Percentiles rank a stretch among this genome's conserved stretches.
These are phyloP conservation scores for Helicoverpa assulta DNA, from an alignment of 2,888 invertebrate species.

Conservation along the genomic window DNA sequence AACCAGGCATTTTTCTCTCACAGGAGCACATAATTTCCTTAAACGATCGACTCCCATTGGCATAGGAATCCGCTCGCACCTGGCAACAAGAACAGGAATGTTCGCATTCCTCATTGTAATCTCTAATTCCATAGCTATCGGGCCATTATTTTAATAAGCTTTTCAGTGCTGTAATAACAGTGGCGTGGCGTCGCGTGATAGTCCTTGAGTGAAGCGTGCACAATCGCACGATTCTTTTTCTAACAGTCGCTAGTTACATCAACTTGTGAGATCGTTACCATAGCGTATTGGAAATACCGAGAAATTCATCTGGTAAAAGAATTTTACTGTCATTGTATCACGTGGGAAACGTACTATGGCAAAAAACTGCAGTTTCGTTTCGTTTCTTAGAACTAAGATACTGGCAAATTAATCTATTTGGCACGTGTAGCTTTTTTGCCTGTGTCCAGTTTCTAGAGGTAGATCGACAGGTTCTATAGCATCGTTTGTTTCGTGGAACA, in stretches of 20 bases:
- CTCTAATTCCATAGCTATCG: constrained; percentile 75
- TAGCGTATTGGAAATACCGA: constrained; percentile 66
- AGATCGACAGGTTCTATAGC: constrained; percentile 33
- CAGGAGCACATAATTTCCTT: constrained; percentile 64
- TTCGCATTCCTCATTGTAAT: constrained; percentile 78
- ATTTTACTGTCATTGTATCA: constrained; percentile 68
- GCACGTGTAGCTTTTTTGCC: constrained; percentile 10
- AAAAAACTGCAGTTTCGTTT: constrained; percentile 36
- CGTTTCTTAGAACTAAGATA: constrained; percentile 34
- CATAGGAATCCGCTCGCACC: constrained; percentile 66
- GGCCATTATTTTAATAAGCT: constrained; percentile 81
- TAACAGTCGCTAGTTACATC: constrained; percentile 67
- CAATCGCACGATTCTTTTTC: constrained; percentile 78
- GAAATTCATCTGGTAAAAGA: constrained; percentile 60
- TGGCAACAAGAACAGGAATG: constrained; percentile 74
- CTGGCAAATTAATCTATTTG: constrained; percentile 17
- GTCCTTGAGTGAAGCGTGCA: constrained; percentile 82
- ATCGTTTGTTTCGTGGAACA: constrained; percentile 36
- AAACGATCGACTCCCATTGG: constrained; percentile 60
- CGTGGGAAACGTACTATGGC: constrained; percentile 60
- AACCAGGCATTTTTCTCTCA: constrained; percentile 51
- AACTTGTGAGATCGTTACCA: constrained; percentile 66
- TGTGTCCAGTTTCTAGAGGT: constrained; percentile 25
- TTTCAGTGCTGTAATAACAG: constrained; percentile 75
- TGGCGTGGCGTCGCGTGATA: constrained; percentile 74